Conservation (phyloP, 2,113 vertebrate species). For the Mesoclemmys tuberculata region DNA sequence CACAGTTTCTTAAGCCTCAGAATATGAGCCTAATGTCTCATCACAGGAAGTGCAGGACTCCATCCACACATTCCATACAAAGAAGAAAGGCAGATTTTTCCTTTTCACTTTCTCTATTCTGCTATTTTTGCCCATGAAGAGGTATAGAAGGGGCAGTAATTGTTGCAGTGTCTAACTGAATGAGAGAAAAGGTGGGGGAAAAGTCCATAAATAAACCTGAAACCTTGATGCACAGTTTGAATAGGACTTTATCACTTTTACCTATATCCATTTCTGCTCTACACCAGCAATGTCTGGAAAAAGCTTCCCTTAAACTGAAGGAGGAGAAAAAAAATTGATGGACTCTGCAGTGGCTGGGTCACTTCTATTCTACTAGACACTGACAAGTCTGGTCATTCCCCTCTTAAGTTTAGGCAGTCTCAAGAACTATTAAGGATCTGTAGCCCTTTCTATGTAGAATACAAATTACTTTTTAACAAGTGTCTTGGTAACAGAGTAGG, state of each 20-base stretch:
- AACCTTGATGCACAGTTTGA: background rate
- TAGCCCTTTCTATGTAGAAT: background rate
- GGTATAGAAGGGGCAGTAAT: too few species aligned
- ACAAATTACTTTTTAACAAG: background rate
- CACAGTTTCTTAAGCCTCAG: background rate
- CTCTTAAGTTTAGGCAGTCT: background rate
- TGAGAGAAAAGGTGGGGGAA: background rate
- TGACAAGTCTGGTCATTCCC: background rate
- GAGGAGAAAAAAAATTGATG: background rate
- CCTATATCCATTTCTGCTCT: background rate
- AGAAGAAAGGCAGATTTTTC: background rate
- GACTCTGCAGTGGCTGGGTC: background rate
- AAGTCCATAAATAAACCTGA: background rate
- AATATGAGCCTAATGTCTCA: too few species aligned
- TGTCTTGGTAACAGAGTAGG: background rate
- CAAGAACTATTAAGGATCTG: background rate
- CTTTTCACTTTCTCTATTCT: background rate
- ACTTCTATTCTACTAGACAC: background rate
- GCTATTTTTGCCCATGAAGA: background rate
- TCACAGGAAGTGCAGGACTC: background rate
- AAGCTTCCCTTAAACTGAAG: slow-evolving; percentile 4
- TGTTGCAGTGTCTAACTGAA: background rate
- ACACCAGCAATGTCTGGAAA: background rate
- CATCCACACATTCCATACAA: background rate
- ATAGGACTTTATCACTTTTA: background rate